These are phyloP conservation scores for Orientallactaga bullata DNA, from an alignment of 2,113 vertebrate genomes.

Conservation along the genomic window DNA sequence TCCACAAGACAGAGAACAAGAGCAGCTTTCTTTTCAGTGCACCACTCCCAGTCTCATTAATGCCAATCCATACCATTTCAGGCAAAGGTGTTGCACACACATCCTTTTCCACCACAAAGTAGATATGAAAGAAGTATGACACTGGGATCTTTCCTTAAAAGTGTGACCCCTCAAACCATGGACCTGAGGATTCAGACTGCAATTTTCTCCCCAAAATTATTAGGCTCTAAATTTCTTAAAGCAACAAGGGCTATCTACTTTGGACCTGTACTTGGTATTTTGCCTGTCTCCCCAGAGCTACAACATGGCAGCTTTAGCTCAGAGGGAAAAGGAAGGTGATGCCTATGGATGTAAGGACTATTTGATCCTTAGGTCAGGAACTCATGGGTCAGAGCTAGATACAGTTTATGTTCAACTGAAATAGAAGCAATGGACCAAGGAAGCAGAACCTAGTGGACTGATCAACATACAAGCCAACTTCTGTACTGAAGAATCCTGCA, in stretches of 20 bases:
- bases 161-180: neutral
- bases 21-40: slow-evolving; percentile 58
- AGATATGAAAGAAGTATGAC: slow-evolving; percentile 41
- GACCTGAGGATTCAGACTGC: slow-evolving; percentile 67
- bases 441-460: slow-evolving; percentile 38
- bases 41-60: slow-evolving; percentile 16
- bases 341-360: slow-evolving; percentile 43
- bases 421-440: slow-evolving; percentile 44
- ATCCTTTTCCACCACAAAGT: slow-evolving; percentile 39
- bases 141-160: slow-evolving; percentile 36
- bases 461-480: neutral
- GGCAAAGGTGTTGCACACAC: slow-evolving; percentile 54
- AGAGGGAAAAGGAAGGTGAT: slow-evolving; percentile 29
- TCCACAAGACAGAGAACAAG: neutral
- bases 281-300: slow-evolving; percentile 43
- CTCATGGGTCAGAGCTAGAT: neutral
- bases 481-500: slow-evolving; percentile 12
- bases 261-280: slow-evolving; percentile 28
- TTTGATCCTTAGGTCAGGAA: neutral
- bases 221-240: slow-evolving; percentile 69
- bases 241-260: slow-evolving; percentile 64
- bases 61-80: slow-evolving; percentile 57
- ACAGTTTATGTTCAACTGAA: neutral
- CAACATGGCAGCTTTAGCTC: slow-evolving; percentile 34
- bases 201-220: neutral